These are phyloP conservation scores for Platanista minor DNA, from an alignment of 2,113 vertebrate genomes.

Conservation along the genomic window DNA sequence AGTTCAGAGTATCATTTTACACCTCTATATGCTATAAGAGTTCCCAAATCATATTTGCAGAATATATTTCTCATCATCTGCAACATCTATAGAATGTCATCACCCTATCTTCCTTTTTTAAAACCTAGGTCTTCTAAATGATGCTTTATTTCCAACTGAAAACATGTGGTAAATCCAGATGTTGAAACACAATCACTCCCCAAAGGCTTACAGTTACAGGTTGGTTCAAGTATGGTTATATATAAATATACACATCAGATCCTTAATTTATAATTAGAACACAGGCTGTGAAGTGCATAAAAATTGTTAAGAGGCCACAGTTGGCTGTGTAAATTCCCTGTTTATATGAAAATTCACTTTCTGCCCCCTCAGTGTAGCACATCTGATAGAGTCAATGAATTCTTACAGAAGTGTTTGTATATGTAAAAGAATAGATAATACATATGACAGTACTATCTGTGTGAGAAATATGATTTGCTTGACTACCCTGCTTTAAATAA, in stretches of 20 bases:
- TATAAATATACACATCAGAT: conserved; percentile 70
- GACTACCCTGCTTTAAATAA: background rate
- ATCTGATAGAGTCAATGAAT: background rate
- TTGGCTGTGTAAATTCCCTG: background rate
- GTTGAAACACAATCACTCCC: conserved; percentile 74
- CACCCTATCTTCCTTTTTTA: conserved; percentile 35
- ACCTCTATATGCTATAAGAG: background rate
- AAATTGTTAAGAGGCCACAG: conserved; percentile 22
- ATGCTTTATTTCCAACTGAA: conserved; percentile 70
- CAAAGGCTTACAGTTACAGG: conserved; percentile 71
- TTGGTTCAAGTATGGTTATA: conserved; percentile 68
- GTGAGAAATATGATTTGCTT: background rate
- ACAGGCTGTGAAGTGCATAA: conserved; percentile 43
- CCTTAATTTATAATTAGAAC: conserved; percentile 67
- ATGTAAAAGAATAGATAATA: background rate
- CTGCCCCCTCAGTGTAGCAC: fast-evolving
- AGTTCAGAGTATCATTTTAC: background rate
- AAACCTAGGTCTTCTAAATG: conserved; percentile 55
- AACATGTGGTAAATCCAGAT: conserved; percentile 79
- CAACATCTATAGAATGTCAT: conserved; percentile 27
- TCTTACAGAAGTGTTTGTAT: background rate
- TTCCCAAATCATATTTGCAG: background rate
- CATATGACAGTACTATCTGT: background rate
- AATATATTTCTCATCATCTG: background rate
- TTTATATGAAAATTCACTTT: conserved; percentile 32